Evolutionary conservation across 2,888 invertebrate genomes (phyloP), one percentile per base, ranked within the genome.

Genomic region (Phalera bucephala): DNA sequence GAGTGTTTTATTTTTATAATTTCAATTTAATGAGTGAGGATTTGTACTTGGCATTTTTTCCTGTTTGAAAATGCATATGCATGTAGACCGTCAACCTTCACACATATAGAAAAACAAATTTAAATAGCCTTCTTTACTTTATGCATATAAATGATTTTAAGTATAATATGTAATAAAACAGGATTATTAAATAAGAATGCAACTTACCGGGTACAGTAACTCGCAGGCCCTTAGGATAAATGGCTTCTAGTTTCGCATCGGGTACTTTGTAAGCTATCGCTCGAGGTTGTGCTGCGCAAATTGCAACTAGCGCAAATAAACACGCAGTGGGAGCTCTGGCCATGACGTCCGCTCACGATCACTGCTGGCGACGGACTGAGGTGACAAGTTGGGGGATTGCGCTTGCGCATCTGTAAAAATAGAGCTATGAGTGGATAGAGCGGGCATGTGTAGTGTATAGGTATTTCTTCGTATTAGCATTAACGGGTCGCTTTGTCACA

Each of bases 151-250:
- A 17, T 17, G 17, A 4, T 17, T 17, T 17, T 17, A 17, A 4
- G 3, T 17, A 17, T 17, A 17, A 17, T 17, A 4, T 17, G 3
- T 6, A 11, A 10, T 26, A 7, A 26, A 11, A 12, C 11, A 26
- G 9, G 9, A 14, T 10, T 28, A 14, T n/a, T 4, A 17, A 17
- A 17, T 3, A 17, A 17, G 9, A 28, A 27, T 20, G 21, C 6
- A 2, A 33, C 55, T 44, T 43, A 76, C 77, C 77, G 59, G 52
- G 52, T 25, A 93, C 89, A 0, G 93, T 91, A 0, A 93, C 91
- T 29, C 91, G 79, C 0, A 93, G 63, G 37, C 94, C 94, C 64
- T 72, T 88, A 0, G 93, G 93, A 50, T 83, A 81, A 20, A 92
- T 82, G 1, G 92, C 92, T 64, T 92, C 91, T 1, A 93, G 74